A percentile compares a stretch with the other conserved stretches of the same genome.
phyloP scores from a whole-genome alignment of 2,113 vertebrate species.

The Mugil cephalus region DNA sequence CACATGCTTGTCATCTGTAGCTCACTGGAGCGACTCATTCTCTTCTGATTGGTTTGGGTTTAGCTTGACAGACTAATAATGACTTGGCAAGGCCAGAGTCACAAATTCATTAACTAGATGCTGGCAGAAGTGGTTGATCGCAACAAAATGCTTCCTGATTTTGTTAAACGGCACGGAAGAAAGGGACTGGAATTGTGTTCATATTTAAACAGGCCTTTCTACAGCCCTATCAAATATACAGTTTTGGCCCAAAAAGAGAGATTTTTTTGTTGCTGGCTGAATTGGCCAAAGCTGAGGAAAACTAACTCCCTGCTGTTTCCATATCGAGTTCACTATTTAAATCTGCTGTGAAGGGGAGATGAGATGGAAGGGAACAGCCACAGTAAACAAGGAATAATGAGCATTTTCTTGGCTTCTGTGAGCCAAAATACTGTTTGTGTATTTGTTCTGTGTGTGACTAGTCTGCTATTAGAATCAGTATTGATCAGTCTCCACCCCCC shows the following conservation, averaged over 20 bases:
- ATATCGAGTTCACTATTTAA: neutral
- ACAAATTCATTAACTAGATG: slow-evolving; percentile 60
- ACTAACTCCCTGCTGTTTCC: slow-evolving; percentile 22
- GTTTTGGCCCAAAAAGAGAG: slow-evolving; percentile 14
- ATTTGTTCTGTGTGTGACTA: slow-evolving; percentile 50
- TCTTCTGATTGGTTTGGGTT: slow-evolving; percentile 57
- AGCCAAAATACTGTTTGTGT: slow-evolving; percentile 20
- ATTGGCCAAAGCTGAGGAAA: slow-evolving; percentile 11
- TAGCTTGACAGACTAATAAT: slow-evolving; percentile 68
- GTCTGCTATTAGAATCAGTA: slow-evolving; percentile 41
- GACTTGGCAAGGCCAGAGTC: slow-evolving; percentile 55
- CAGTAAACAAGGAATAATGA: neutral
- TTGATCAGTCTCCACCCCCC: slow-evolving; percentile 4
- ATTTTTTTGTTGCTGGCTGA: slow-evolving; percentile 15
- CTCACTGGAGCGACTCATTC: slow-evolving; percentile 54
- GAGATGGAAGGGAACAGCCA: neutral
- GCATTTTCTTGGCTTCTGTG: neutral
- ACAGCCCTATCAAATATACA: slow-evolving; percentile 7
- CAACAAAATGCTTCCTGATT: slow-evolving; percentile 56
- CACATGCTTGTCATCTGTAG: slow-evolving; percentile 56
- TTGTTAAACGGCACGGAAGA: slow-evolving; percentile 11
- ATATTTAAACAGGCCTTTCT: slow-evolving; percentile 50
- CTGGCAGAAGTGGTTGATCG: slow-evolving; percentile 52
- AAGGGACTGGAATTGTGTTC: slow-evolving; percentile 32
- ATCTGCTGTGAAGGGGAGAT: neutral